phyloP scores from a whole-genome alignment of 1,140 invertebrate species.

The Sitobion miscanthi region DNA sequence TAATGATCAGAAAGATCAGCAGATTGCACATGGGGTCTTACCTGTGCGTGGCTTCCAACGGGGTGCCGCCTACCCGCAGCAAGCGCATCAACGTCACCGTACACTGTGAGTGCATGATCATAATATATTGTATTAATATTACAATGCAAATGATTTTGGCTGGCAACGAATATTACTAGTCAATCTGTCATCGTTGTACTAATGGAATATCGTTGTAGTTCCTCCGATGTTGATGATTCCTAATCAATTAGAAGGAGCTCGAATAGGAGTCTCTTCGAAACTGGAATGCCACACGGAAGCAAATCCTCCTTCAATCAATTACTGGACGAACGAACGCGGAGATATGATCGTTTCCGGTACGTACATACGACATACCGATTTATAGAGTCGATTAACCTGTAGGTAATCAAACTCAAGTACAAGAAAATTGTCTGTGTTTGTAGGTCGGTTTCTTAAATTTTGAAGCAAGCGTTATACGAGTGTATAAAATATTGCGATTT shows the following conservation, averaged over 20 bases:
- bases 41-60: conserved; percentile 85
- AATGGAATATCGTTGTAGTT: conserved; percentile 67
- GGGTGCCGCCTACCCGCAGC: conserved; percentile 86
- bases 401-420: neutral
- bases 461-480: neutral
- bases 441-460: neutral
- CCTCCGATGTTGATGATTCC: conserved; percentile 87
- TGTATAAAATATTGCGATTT: neutral
- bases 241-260: conserved; percentile 83
- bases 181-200: neutral
- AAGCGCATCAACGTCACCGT: conserved; percentile 82
- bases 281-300: conserved; percentile 88
- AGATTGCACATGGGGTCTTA: conserved; percentile 90
- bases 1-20: conserved; percentile 86
- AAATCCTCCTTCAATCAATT: conserved; percentile 86
- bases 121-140: too few species aligned
- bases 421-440: neutral
- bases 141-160: neutral
- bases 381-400: neutral
- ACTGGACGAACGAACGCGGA: conserved; percentile 83
- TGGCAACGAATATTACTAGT: neutral
- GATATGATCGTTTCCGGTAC: conserved; percentile 88
- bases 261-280: conserved; percentile 80
- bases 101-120: conserved; percentile 78
- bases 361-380: neutral